Conservation (phyloP, 23 tunicate genomes). For the Clavelina lepadiformis region DNA sequence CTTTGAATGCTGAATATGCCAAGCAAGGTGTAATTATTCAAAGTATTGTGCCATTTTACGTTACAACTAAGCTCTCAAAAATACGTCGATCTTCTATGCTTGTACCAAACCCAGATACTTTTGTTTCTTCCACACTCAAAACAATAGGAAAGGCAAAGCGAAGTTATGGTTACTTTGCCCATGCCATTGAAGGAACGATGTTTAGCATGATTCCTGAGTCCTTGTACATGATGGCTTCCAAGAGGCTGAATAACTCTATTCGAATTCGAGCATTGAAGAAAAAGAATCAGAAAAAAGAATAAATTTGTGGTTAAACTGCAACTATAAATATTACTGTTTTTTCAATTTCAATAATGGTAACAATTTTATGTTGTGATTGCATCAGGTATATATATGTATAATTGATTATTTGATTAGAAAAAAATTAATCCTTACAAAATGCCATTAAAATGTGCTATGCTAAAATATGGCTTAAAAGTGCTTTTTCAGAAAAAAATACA, state of each 20-base stretch:
- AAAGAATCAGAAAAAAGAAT: background rate
- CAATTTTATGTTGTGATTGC: no score
- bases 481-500: no score
- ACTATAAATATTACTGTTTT: background rate
- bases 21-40: slow-evolving; percentile 62
- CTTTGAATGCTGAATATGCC: slow-evolving; percentile 43
- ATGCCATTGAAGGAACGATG: slow-evolving; percentile 55
- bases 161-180: slow-evolving; percentile 51
- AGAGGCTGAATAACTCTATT: slow-evolving; percentile 3
- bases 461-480: no score
- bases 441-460: no score
- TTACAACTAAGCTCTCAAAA: slow-evolving; percentile 80
- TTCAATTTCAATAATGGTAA: background rate
- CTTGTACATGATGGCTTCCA: slow-evolving; percentile 8
- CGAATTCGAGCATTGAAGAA: slow-evolving; percentile 20
- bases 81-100: slow-evolving; percentile 47
- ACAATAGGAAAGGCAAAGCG: slow-evolving; percentile 46
- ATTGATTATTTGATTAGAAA: no score
- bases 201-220: slow-evolving; percentile 14
- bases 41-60: slow-evolving; percentile 69
- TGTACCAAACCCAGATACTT: slow-evolving; percentile 68
- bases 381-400: no score
- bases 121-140: slow-evolving; percentile 34
- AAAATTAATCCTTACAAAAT: no score
- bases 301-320: background rate